Percentiles rank a stretch among this genome's conserved stretches.
Conservation (phyloP, 2,888 invertebrate species). For the Quadroppia sp. region DNA sequence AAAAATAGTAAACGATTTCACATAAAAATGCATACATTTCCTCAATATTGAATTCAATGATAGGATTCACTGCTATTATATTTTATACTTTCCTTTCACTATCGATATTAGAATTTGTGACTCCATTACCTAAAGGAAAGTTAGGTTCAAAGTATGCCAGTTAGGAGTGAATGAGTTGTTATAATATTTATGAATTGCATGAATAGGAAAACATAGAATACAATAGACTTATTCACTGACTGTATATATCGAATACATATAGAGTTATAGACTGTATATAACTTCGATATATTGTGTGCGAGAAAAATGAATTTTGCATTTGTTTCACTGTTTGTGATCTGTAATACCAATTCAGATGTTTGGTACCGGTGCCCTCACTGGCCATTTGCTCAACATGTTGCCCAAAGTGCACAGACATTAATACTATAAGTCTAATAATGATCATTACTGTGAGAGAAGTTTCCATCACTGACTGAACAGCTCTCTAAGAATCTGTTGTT, state of each 20-base stretch:
- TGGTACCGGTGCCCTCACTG: not conserved
- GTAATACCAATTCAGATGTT: not conserved
- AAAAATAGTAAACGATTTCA: too few species aligned
- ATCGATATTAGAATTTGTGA: too few species aligned
- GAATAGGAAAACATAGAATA: not conserved
- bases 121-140: too few species aligned
- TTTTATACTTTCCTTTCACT: too few species aligned
- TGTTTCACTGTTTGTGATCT: not conserved
- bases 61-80: too few species aligned
- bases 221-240: not conserved
- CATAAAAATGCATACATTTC: too few species aligned
- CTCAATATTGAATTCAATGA: too few species aligned
- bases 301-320: too few species aligned
- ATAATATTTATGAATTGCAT: not conserved
- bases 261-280: too few species aligned
- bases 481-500: not conserved
- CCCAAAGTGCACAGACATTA: not conserved
- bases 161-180: not conserved
- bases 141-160: not conserved
- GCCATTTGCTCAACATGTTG: conserved; percentile 25
- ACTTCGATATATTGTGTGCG: too few species aligned
- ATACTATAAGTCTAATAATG: conserved; percentile 11
- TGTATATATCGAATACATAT: too few species aligned
- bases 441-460: not conserved
- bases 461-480: not conserved